Base-by-base conservation (phyloP, 1,140 invertebrate species). In the Lithobius niger region DNA sequence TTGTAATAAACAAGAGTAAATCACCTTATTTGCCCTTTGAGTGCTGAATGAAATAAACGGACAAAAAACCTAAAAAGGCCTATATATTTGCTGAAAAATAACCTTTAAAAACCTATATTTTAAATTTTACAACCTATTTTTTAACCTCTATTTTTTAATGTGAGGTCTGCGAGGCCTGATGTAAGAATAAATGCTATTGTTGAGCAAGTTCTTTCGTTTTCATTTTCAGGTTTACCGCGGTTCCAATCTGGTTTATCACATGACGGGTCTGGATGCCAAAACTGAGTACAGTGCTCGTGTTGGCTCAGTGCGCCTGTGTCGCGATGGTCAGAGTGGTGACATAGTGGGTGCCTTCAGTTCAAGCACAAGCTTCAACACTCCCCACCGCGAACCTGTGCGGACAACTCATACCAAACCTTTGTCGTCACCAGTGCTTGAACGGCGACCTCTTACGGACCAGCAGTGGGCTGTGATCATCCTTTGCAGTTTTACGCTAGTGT, bases 201-300 rank as follows among this genome's bases (percentile, higher is more conserved):
- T n/a, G n/a, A n/a, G n/a, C n/a, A n/a, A n/a, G n/a, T 18, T 54
- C 47, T 48, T 57, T 48, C 0, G 31, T 43, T 60, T 53, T 59
- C 3, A 57, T 24, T 61, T 50, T 21, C 69, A 88, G 82, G 76
- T 85, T 31, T 87, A 87, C 65, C 71, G 74, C 60, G 85, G 84
- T 42, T 61, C 70, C 56, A 83, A 82, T 55, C 79, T 78, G 19
- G 78, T 75, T 64, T 81, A 75, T 64, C 69, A 67, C 51, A 66
- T 88, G 60, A 77, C 79, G 58, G 78, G 79, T 63, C 71, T 88
- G 59, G 77, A 82, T 60, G 72, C 80, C 18, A 81, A 80, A 56
- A 76, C 76, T 26, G 82, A 85, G 59, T 88, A 88, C 66, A 68
- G 73, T 59, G 77, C 84, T 49, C 76, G 84, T 24, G 83, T 88